phyloP scores from a whole-genome alignment of 2,888 invertebrate genomes.

The Eupithecia vulgata region DNA sequence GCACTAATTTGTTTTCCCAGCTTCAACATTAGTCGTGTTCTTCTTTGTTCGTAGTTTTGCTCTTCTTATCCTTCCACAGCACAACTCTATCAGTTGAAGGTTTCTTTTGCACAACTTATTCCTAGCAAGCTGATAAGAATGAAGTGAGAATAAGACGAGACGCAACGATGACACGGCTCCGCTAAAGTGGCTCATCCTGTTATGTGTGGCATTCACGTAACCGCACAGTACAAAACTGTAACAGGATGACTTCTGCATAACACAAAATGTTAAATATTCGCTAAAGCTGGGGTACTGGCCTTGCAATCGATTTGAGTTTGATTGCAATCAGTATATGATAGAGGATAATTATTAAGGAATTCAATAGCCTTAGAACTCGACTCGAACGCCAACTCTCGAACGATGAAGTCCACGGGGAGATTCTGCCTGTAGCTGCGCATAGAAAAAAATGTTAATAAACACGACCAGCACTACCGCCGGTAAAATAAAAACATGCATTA shows the following conservation, averaged over 20 bases:
- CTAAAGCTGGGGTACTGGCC: conserved; percentile 86
- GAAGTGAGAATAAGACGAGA: conserved; percentile 63
- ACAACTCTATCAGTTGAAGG: conserved; percentile 57
- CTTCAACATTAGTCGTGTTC: conserved; percentile 44
- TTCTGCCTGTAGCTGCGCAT: conserved; percentile 96
- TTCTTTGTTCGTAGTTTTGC: conserved; percentile 43
- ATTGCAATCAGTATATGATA: conserved; percentile 88
- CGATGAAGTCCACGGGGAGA: conserved; percentile 93
- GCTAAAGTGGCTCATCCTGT: conserved; percentile 59
- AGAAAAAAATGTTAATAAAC: conserved; percentile 75
- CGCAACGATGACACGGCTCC: conserved; percentile 54
- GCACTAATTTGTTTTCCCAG: conserved; percentile 44
- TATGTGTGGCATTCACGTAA: conserved; percentile 68
- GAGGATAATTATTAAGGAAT: conserved; percentile 93
- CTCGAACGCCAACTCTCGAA: conserved; percentile 94
- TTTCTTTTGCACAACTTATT: conserved; percentile 61
- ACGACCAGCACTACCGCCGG: conserved; percentile 69
- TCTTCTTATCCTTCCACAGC: conserved; percentile 55
- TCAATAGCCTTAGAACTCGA: conserved; percentile 92
- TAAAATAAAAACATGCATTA: conserved; percentile 17
- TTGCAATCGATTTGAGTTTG: conserved; percentile 95
- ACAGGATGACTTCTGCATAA: conserved; percentile 69
- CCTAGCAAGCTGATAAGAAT: conserved; percentile 74
- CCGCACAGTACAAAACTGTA: conserved; percentile 72
- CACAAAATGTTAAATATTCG: conserved; percentile 82